Evolutionary conservation across 2,888 invertebrate genomes (phyloP), one percentile per base, ranked within the genome.

Genomic region (Caenorhabditis angaria): DNA sequence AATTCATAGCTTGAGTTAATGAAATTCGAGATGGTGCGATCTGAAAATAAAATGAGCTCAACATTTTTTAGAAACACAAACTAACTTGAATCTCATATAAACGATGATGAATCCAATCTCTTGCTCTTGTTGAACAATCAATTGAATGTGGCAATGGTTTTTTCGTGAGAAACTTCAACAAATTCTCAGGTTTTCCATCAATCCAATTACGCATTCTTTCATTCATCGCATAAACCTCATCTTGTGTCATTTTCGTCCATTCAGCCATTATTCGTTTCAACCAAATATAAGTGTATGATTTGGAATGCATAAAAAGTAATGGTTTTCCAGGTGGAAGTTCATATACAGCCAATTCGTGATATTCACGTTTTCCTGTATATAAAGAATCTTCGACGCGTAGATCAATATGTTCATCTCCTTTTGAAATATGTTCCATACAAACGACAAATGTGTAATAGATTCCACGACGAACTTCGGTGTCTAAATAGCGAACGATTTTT

Each of bases 391-490:
- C 65, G 0, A 74, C 41, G 4, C 28, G 32, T 10, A 74, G 6
- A 24, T 61, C 61, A 20, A 74, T 22, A n/a, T 61, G 50, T 6
- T 35, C 48, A 6, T 41, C 12, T 8, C 69, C 74, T 3, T n/a
- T n/a, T 2, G 61, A 66, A 12, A 74, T 32, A 6, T 64, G 18
- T 28, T 74, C 74, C 66, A 74, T 74, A 12, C 53, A 61, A 35
- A 55, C 27, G n/a, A 59, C 57, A 29, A 76, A 76, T 14, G 53
- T 50, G 4, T 50, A 20, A 32, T 55, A 47, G 20, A 74, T 65
- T 4, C 55, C 60, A 24, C 55, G 28, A 4, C 60, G 20, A 6
- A 75, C 27, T 27, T 55, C 54, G 0, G 22, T 22, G 12, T 74
- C 71, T 2, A 57, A 28, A 18, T 50, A 32, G 3, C 74, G 65